phyloP scores from a whole-genome alignment of 2,888 invertebrate genomes.

The Neria commutata region DNA sequence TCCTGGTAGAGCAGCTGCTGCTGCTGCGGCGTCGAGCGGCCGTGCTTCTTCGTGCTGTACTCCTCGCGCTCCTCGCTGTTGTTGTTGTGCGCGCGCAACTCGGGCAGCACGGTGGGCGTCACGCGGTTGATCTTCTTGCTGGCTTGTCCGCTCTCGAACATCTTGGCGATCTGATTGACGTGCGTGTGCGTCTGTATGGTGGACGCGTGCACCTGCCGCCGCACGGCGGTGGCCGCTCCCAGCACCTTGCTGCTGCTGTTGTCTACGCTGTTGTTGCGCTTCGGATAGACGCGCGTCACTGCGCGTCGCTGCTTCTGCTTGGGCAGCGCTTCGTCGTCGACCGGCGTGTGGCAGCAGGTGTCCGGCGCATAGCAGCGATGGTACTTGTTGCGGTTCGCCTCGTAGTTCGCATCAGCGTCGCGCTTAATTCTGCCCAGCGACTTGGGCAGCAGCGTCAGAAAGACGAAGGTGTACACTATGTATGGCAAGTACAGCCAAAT shows the following conservation, averaged over 20 bases:
- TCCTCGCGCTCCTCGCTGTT: conserved; percentile 24
- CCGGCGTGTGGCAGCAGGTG: conserved; percentile 48
- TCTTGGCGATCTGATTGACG: conserved; percentile 58
- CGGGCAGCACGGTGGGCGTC: conserved; percentile 44
- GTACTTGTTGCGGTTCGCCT: conserved; percentile 45
- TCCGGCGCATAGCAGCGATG: conserved; percentile 59
- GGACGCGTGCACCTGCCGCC: conserved; percentile 34
- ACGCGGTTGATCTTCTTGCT: conserved; percentile 49
- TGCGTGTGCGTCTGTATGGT: conserved; percentile 42
- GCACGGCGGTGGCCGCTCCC: conserved; percentile 30
- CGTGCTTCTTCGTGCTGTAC: conserved; percentile 3
- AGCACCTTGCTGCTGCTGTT: conserved; percentile 6
- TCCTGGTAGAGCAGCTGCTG: conserved; percentile 42
- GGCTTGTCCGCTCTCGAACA: conserved; percentile 54
- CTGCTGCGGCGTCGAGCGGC: conserved; percentile 38
- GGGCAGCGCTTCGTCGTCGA: conserved; percentile 29
- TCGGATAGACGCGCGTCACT: conserved; percentile 54
- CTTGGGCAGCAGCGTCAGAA: conserved; percentile 56
- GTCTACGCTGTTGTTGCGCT: conserved; percentile 35
- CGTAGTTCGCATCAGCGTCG: conserved; percentile 49
- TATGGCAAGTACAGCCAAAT: conserved; percentile 49
- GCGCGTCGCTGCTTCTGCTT: conserved; percentile 54
- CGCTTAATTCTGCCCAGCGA: conserved; percentile 48
- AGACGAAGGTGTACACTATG: conserved; percentile 47
- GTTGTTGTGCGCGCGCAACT: conserved; percentile 36